Base-by-base conservation (phyloP, 2,888 invertebrate species). In the Drosophila picticornis region DNA sequence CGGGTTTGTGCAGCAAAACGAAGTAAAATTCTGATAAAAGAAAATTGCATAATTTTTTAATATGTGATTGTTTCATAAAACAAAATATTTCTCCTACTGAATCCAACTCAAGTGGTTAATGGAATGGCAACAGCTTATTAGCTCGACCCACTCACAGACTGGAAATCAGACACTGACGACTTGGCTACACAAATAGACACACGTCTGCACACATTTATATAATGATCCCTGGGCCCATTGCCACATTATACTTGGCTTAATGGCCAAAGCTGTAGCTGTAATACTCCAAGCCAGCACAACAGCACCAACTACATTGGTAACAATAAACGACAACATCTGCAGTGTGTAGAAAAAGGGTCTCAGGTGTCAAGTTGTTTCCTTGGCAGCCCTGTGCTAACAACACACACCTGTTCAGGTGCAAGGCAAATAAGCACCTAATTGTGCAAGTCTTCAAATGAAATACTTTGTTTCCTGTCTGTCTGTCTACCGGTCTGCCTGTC, bases 381-480 rank as follows among this genome's bases (percentile, higher is more conserved):
- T 64, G 63, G 61, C 64, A 56, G 56, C 50, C 62, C 36, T 43
- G 50, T 36, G 52, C 22, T 52, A 31, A 52, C 40, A 56, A 51
- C 56, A 34, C 34, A 46, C 62, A 57, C 32, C 62, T 53, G 66
- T 32, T 53, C 72, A 77, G 79, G 64, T 81, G 68, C 59, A 55
- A 43, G 56, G 52, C 67, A 75, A 65, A 67, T 78, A 73, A 73
- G 73, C 72, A 75, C 72, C 76, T 80, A 75, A 86, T 84, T 84
- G 80, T 80, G 75, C 67, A 75, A 75, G 79, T 80, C 72, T 80
- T 52, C 52, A 72, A 82, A 74, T 80, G 48, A 78, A 57, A 52
- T 64, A 66, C 55, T 16, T 62, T 67, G 61, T 66, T 67, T 60
- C 55, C 16, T 46, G 27, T 13, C n/a, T 46, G 67, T 56, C 48